Evolutionary conservation across 2,888 invertebrate genomes (phyloP).

Genomic region (Anoplius nigerrimus): DNA sequence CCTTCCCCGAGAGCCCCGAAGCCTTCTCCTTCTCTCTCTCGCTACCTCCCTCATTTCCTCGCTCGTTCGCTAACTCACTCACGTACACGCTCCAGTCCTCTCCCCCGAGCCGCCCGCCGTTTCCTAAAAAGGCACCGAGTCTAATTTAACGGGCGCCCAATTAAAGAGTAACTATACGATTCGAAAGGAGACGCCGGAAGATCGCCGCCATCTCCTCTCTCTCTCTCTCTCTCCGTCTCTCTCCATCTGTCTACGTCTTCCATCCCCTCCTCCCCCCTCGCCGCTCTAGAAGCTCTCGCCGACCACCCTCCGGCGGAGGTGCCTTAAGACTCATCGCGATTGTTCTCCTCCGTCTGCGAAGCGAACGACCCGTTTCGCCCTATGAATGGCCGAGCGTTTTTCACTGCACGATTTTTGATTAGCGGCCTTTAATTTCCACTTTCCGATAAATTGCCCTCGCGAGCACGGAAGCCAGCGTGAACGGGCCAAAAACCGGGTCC

Average conservation of each 20-base stretch:
- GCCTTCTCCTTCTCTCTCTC: conserved; percentile 18
- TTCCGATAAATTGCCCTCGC: conserved; percentile 25
- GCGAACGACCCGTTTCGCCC: no score
- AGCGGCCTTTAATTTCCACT: not conserved
- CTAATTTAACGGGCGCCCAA: conserved; percentile 74
- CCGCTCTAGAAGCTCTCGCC: not conserved
- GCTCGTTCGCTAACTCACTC: conserved; percentile 21
- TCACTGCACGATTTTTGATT: no score
- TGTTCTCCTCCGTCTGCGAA: not conserved
- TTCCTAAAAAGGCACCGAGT: conserved; percentile 73
- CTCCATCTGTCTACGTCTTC: no score
- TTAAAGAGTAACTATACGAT: conserved; percentile 58
- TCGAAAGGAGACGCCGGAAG: conserved; percentile 1
- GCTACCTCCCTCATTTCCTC: conserved; percentile 8
- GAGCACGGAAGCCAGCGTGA: not conserved
- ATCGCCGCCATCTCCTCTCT: not conserved
- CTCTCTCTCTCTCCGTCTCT: not conserved
- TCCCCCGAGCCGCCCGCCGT: conserved; percentile 42
- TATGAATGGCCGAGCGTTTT: no score
- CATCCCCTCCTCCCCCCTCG: no score
- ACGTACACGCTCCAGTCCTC: conserved; percentile 32
- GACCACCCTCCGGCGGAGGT: no score
- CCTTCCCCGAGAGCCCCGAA: not conserved
- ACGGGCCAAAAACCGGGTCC: no score
- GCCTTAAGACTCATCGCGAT: not conserved